phyloP scores from a whole-genome alignment of 2,113 vertebrate species.

The Plotosus lineatus region DNA sequence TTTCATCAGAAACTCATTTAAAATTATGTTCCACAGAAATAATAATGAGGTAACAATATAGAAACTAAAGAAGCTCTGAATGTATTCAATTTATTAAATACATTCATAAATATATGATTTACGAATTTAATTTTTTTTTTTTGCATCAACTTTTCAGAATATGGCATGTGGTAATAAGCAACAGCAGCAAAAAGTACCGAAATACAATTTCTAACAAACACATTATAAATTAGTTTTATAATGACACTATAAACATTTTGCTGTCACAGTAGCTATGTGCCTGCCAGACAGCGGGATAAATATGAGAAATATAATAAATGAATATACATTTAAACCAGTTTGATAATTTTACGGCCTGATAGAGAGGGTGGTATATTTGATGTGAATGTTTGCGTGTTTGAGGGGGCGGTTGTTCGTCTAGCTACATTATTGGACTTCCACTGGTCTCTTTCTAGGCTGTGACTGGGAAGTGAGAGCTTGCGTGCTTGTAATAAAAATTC shows the following conservation, averaged over 20 bases:
- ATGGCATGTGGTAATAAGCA: conserved; percentile 35
- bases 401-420: neutral
- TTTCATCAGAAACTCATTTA: conserved; percentile 31
- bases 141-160: conserved; percentile 16
- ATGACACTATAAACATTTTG: conserved; percentile 17
- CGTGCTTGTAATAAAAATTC: conserved; percentile 15
- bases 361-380: conserved; percentile 9
- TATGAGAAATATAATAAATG: conserved; percentile 23
- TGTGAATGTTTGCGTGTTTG: neutral
- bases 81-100: neutral
- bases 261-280: conserved; percentile 31
- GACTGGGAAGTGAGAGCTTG: conserved; percentile 40
- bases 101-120: neutral
- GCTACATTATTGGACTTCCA: conserved; percentile 9
- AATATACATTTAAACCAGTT: conserved; percentile 7
- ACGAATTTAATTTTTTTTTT: neutral
- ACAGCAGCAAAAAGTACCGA: conserved; percentile 35
- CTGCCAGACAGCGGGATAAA: conserved; percentile 42
- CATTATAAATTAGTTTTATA: conserved; percentile 30
- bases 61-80: neutral
- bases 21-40: conserved; percentile 9
- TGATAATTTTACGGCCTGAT: neutral
- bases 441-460: conserved; percentile 19
- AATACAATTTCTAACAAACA: conserved; percentile 28
- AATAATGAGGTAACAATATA: neutral